Percentiles rank a stretch among this genome's conserved stretches.
These are phyloP conservation scores for Pollicipes pollicipes DNA, from an alignment of 1,140 invertebrate species.

Conservation along the genomic window DNA sequence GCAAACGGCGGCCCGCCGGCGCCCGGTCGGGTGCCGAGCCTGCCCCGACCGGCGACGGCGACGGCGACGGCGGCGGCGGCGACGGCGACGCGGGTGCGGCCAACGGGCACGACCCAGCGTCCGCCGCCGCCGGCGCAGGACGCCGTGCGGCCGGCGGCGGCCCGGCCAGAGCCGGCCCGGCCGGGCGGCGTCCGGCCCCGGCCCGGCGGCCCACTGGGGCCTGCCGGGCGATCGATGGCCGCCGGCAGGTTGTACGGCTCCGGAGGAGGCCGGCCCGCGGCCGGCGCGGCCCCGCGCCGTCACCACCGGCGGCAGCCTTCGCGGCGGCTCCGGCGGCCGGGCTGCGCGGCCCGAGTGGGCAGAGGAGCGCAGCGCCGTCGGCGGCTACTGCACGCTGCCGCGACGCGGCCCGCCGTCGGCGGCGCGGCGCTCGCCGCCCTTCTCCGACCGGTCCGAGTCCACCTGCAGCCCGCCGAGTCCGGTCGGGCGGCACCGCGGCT, in stretches of 20 bases:
- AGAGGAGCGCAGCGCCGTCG: no score
- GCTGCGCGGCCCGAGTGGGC: no score
- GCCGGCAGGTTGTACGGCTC: background rate
- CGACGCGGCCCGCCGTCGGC: no score
- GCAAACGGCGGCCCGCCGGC: background rate
- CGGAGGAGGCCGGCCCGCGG: background rate
- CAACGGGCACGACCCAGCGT: background rate
- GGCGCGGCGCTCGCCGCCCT: background rate
- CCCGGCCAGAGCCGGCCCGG: no score
- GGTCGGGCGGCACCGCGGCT: background rate
- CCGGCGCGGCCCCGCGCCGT: no score
- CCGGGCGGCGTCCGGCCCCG: background rate
- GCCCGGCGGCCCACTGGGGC: no score
- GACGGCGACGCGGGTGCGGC: background rate
- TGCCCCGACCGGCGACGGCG: no score
- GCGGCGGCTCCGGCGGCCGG: no score
- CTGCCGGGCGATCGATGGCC: background rate
- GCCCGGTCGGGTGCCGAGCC: no score
- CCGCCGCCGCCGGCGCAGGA: no score
- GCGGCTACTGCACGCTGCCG: background rate
- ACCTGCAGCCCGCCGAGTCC: background rate
- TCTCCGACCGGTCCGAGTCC: background rate
- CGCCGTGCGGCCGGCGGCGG: background rate
- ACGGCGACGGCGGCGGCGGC: no score
- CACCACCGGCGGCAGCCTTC: no score